Conservation (phyloP, 2,797 vertebrate species). For the Hybognathus amarus region DNA sequence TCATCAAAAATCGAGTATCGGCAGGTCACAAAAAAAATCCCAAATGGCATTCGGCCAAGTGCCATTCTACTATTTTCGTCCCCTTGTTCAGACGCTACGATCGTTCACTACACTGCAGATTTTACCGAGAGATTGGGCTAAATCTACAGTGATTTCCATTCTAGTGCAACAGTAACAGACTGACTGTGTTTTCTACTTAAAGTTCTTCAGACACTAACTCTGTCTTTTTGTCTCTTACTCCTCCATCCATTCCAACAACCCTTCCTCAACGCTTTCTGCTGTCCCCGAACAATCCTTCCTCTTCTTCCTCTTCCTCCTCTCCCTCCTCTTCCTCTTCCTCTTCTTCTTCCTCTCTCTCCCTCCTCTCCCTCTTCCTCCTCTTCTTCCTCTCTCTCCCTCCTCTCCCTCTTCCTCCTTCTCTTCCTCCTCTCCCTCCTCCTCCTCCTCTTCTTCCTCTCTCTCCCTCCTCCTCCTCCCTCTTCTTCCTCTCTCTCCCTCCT, state of each 20-base stretch:
- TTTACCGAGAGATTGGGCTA: background rate
- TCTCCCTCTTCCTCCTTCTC: too few relatives aligned
- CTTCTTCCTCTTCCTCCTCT: background rate
- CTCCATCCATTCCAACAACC: background rate
- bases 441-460: accelerated
- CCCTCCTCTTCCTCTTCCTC: too few relatives aligned
- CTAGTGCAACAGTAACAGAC: background rate
- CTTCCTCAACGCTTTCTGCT: conserved; percentile 2
- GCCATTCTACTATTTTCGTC: too few relatives aligned
- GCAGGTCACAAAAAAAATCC: too few relatives aligned
- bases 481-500: accelerated
- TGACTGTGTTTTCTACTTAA: background rate
- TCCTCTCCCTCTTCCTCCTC: too few relatives aligned
- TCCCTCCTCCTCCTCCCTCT: accelerated
- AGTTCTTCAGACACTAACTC: background rate
- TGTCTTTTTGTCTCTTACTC: conserved; percentile 9
- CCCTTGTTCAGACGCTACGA: background rate
- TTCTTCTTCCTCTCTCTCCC: too few relatives aligned
- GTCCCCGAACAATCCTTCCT: background rate
- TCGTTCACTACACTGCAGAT: background rate
- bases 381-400: too few relatives aligned
- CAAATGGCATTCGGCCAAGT: too few relatives aligned
- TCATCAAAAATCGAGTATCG: too few relatives aligned
- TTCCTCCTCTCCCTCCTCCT: too few relatives aligned
- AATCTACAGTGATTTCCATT: too few relatives aligned